Percentiles rank a stretch among this genome's conserved stretches.
Conservation (phyloP, 2,797 vertebrate genomes). For the Cynodonichthys magdalenae region DNA sequence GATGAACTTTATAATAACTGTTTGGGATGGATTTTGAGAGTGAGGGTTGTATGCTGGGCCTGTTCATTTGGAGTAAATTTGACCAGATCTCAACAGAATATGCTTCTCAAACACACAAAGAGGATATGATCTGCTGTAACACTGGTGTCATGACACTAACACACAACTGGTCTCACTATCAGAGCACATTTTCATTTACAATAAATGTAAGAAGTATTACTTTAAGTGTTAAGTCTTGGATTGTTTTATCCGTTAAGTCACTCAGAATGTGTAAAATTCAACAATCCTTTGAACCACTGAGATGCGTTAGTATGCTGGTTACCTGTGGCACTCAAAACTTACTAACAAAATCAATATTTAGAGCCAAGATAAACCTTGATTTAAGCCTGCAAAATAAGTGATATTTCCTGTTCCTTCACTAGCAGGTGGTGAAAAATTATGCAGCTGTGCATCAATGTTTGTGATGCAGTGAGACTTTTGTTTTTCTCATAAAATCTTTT, state of each 20-base stretch:
- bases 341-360: conserved; percentile 29
- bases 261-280: conserved; percentile 36
- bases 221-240: conserved; percentile 13
- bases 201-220: conserved; percentile 19
- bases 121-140: conserved; percentile 24
- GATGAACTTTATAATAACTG: conserved; percentile 68
- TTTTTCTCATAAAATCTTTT: conserved; percentile 32
- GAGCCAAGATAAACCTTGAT: conserved; percentile 32
- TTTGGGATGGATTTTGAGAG: conserved; percentile 55
- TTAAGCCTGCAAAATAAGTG: conserved; percentile 35
- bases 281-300: conserved; percentile 43
- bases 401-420: conserved; percentile 40
- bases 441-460: conserved; percentile 55
- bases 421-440: conserved; percentile 35
- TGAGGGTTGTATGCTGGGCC: conserved; percentile 28
- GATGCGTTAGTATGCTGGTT: conserved; percentile 52
- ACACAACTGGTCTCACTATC: conserved; percentile 46
- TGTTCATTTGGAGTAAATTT: conserved; percentile 46
- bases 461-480: neutral
- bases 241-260: conserved; percentile 24
- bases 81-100: conserved; percentile 57
- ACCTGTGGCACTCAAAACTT: conserved; percentile 24
- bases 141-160: conserved; percentile 41
- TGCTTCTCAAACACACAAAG: conserved; percentile 44
- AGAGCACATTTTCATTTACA: conserved; percentile 41